Base-by-base conservation (phyloP, 2,797 vertebrate genomes). In the Mormyrus hasselquistii region DNA sequence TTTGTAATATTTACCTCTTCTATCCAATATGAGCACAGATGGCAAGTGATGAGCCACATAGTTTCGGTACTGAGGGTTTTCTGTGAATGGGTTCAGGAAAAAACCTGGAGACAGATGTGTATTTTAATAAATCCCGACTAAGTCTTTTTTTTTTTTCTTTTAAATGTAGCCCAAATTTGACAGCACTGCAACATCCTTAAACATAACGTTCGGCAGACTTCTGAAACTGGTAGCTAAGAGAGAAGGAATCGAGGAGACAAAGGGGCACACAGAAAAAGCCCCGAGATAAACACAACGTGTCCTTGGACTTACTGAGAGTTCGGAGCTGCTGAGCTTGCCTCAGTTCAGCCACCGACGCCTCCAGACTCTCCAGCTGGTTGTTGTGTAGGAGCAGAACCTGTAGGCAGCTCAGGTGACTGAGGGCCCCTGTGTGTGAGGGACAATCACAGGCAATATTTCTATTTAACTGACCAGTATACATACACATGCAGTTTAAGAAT, bases 71-170 rank as follows among this genome's bases (percentile, higher is more conserved):
- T 92, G 92, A 10, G 91, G 83, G 34, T 97, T 95, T 55, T 95
- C 94, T 44, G 94, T 93, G 90, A 97, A 92, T 86, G 96, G 96
- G 88, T 97, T 98, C 89, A 95, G 94, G 93, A 95, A 96, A 2
- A 97, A 93, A 92, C 93, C 97, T 97, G 93, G 86, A 94, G 69
- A 89, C 19, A 73, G 29, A 65, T 0, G 14, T 44, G 38, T 14
- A 55, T 55, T 16, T 55, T 4, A 55, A 34, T 16, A 69, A 34
- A 34, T 69, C 25, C 9, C 34, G 14, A 34, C 1, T 14, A 34
- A 69, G 10, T 29, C 9, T 69, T 69, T 34, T 29, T 29, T 29
- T 29, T 53, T 14, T 47, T 47, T 29, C 25, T 29, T 29, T 29
- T 29, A 29, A 19, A 69, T 69, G 3, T 69, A 1, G 29, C 25